Evolutionary conservation across 2,113 vertebrate genomes (phyloP).

Genomic region (Strix aluco): DNA sequence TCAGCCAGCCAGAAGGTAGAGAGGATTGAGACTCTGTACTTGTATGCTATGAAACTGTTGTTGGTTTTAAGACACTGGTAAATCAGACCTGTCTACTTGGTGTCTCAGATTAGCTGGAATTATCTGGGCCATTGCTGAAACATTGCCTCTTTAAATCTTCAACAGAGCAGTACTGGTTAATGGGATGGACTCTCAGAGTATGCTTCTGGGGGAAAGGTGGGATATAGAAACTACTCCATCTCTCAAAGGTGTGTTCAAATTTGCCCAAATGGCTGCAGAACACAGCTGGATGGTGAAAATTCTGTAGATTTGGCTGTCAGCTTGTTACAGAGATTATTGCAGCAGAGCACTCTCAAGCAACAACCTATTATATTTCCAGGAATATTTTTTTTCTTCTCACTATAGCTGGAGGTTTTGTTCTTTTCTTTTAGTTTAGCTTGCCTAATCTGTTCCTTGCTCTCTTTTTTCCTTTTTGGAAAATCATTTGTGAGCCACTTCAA

Average conservation of each 20-base stretch:
- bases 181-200: background rate
- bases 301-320: background rate
- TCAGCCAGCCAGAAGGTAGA: background rate
- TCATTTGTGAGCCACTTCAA: background rate
- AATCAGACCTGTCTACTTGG: background rate
- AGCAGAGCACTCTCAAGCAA: background rate
- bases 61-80: background rate
- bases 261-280: background rate
- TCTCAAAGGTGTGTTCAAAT: background rate
- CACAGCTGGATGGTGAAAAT: background rate
- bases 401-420: background rate
- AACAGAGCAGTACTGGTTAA: background rate
- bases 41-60: background rate
- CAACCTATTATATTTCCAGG: background rate
- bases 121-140: background rate
- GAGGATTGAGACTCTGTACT: background rate
- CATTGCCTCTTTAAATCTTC: background rate
- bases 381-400: background rate
- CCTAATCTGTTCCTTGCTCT: background rate
- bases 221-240: background rate
- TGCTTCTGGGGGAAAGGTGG: background rate
- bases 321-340: background rate
- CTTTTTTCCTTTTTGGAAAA: conserved; percentile 11
- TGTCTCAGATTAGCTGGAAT: background rate
- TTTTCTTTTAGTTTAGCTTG: background rate